Percentiles rank a stretch among this genome's conserved stretches.
These are phyloP conservation scores for Cylindroiulus punctatus DNA, from an alignment of 2,888 invertebrate genomes.

Conservation along the genomic window DNA sequence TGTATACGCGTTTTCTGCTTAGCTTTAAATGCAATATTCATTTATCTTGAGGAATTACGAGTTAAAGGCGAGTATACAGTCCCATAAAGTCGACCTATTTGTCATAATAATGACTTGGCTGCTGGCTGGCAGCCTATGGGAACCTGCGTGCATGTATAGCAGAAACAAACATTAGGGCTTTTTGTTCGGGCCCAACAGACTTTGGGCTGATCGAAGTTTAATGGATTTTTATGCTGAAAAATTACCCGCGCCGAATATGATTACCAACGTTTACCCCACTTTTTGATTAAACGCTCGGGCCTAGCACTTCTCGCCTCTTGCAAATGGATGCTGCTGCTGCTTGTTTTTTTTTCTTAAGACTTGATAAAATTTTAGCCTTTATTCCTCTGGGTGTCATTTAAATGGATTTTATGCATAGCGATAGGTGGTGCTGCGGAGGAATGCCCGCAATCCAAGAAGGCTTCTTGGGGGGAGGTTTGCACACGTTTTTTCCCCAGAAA, in stretches of 20 bases:
- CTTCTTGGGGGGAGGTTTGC: neutral
- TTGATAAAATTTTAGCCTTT: slow-evolving; percentile 41
- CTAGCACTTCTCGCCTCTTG: neutral
- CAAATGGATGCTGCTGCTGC: neutral
- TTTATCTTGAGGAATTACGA: slow-evolving; percentile 48
- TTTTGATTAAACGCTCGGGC: slow-evolving; percentile 30
- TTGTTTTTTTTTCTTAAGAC: neutral
- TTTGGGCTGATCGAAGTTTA: slow-evolving; percentile 31
- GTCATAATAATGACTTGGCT: slow-evolving; percentile 48
- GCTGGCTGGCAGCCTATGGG: neutral
- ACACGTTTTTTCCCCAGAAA: neutral
- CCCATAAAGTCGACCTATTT: slow-evolving; percentile 49
- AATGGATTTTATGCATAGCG: slow-evolving; percentile 23
- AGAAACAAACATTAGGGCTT: slow-evolving; percentile 35
- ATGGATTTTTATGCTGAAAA: slow-evolving; percentile 51
- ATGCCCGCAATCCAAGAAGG: slow-evolving; percentile 1
- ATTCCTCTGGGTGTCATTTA: slow-evolving; percentile 43
- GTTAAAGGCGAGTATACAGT: slow-evolving; percentile 41
- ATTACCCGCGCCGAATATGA: slow-evolving; percentile 47
- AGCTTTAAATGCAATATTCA: slow-evolving; percentile 49
- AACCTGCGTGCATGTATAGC: neutral
- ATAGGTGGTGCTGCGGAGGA: neutral
- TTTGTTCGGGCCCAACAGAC: neutral
- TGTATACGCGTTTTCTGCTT: slow-evolving; percentile 39
- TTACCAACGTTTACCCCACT: neutral